phyloP scores from a whole-genome alignment of 2,797 vertebrate genomes.

The Potorous gilbertii region DNA sequence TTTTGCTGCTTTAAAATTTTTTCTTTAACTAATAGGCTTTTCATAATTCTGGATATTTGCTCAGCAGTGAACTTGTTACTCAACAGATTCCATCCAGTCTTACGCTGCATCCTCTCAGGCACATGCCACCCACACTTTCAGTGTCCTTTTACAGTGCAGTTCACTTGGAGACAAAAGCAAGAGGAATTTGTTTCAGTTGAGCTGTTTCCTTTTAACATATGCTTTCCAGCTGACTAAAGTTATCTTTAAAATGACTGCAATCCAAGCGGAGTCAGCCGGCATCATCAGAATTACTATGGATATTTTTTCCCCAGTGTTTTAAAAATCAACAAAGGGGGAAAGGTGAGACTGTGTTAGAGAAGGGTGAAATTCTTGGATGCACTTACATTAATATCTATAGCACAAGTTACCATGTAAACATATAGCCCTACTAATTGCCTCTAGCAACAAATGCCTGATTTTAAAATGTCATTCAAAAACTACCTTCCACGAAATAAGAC shows the following conservation, averaged over 20 bases:
- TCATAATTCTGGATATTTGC: conserved; percentile 76
- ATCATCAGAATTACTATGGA: conserved; percentile 72
- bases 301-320: conserved; percentile 51
- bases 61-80: conserved; percentile 70
- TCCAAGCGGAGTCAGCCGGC: conserved; percentile 79
- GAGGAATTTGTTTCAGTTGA: conserved; percentile 87
- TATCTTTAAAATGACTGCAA: conserved; percentile 79
- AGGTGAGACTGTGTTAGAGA: conserved; percentile 52
- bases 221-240: conserved; percentile 84
- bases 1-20: conserved; percentile 71
- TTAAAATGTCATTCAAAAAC: conserved; percentile 73
- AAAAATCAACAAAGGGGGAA: conserved; percentile 52
- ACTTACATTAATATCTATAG: conserved; percentile 21
- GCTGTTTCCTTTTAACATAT: conserved; percentile 82
- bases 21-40: conserved; percentile 80
- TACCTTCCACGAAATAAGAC: conserved; percentile 69
- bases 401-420: conserved; percentile 22
- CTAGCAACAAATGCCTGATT: conserved; percentile 68
- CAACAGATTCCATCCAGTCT: conserved; percentile 78
- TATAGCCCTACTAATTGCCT: conserved; percentile 62
- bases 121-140: conserved; percentile 69
- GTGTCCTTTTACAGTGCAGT: conserved; percentile 83
- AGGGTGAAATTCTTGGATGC: conserved; percentile 70
- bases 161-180: conserved; percentile 86
- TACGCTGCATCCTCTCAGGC: conserved; percentile 79